A percentile compares a stretch with the other conserved stretches of the same genome.
Evolutionary conservation across 1,140 invertebrate genomes (phyloP).

Genomic region (Formica selysi): DNA sequence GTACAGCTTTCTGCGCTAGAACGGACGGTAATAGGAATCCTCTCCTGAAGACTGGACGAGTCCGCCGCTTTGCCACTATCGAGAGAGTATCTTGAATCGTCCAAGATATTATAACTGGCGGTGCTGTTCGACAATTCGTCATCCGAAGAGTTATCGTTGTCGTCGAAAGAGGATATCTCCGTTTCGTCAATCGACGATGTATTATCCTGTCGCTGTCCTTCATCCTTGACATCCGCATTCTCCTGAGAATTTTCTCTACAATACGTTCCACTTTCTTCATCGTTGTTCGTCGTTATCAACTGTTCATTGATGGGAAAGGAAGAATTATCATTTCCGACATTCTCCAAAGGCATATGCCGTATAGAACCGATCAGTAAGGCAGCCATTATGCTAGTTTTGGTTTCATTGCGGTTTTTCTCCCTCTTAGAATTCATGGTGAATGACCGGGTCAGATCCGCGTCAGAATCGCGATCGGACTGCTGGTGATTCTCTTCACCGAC

Average conservation of each 20-base stretch:
- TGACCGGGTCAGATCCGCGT: slow-evolving; percentile 71
- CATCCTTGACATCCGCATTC: not conserved
- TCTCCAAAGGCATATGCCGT: slow-evolving; percentile 87
- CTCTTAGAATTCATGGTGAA: slow-evolving; percentile 70
- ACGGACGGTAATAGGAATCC: not conserved
- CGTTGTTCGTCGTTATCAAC: not conserved
- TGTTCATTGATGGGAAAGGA: not conserved
- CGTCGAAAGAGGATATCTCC: slow-evolving; percentile 81
- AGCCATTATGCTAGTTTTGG: slow-evolving; percentile 88
- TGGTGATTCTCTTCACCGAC: slow-evolving; percentile 81
- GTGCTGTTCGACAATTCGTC: slow-evolving; percentile 80
- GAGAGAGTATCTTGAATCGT: slow-evolving; percentile 74
- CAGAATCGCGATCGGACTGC: slow-evolving; percentile 69
- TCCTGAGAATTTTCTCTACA: not conserved
- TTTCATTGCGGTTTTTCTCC: slow-evolving; percentile 85
- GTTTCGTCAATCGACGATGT: not conserved
- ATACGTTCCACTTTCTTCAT: no score
- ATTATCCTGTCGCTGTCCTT: not conserved
- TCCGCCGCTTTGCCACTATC: slow-evolving; percentile 43
- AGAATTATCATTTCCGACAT: slow-evolving; percentile 86
- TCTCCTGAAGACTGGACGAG: slow-evolving; percentile 1
- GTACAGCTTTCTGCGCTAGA: slow-evolving; percentile 43
- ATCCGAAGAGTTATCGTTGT: slow-evolving; percentile 80
- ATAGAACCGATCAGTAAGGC: slow-evolving; percentile 89
- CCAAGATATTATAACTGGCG: slow-evolving; percentile 81